Base-by-base conservation (phyloP, 2,797 vertebrate species). In the Brotula barbata region DNA sequence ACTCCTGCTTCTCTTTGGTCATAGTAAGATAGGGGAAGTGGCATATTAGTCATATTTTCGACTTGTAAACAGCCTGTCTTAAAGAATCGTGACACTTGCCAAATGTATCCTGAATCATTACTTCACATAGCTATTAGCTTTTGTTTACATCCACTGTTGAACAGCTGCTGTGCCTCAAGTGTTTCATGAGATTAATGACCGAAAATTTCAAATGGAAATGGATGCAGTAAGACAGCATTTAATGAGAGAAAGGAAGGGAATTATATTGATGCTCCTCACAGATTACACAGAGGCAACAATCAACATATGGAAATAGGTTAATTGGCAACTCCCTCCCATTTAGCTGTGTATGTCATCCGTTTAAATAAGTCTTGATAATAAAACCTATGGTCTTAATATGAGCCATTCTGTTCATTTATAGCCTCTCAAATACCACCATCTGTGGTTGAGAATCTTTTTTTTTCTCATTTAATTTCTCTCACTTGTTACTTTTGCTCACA, bases 51-150 rank as follows among this genome's bases (percentile, higher is more conserved):
- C 9, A 10, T 21, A 28, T 44, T 9, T 2, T 21, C 1, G 2
- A 44, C 21, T 19, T 8, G 17, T n/a, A 9, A 28, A 20, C 31
- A 9, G 1, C 12, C 0, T 3, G 58, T 21, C 48, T 21, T 53
- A 41, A 67, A 51, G 31, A 55, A 36, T 64, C 33, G 6, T 17
- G 31, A 25, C 43, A 25, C 36, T 45, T 0, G 14, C 19, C 41
- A 33, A 23, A 43, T 19, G 9, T 43, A 21, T 10, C 19, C 6
- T 63, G 66, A 80, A 62, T 58, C 25, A 62, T 57, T 66, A 39
- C 71, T 62, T 45, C 19, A 20, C 15, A 1, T 14, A 43, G 52
- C 41, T 7, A 25, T 52, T 56, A 20, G 37, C 17, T n/a, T 51
- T 25, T 69, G 48, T 58, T 72, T 64, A 53, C 40, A 11, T 52